Base-by-base conservation (phyloP, 2,888 invertebrate genomes). In the Polymixis lichenea region DNA sequence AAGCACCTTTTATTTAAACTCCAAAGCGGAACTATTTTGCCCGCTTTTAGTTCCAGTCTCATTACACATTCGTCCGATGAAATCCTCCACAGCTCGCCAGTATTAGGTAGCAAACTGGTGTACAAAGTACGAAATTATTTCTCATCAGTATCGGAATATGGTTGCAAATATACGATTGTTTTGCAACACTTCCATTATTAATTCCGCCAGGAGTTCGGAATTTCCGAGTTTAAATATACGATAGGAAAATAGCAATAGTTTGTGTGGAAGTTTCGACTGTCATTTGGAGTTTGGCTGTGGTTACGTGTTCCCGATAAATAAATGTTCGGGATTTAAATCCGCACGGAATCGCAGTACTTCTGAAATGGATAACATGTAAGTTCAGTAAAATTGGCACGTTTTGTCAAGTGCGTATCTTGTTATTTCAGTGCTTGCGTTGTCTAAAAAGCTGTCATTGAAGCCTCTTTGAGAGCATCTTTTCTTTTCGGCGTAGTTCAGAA, bases 141-240 rank as follows among this genome's bases (percentile, higher is more conserved):
- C 84, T 86, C 86, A 86, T 87, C 86, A 77, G 75, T 78, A 83
- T 87, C 62, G 84, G 75, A 84, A 87, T 75, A 78, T 79, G 32
- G 78, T 60, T 71, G 75, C 70, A 76, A 86, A 84, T 84, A 84
- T 78, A 84, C 84, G 77, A 82, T 82, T 86, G 86, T 88, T 86
- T 78, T 72, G 51, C 61, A 71, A 67, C 86, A 84, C 71, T 86
- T 75, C 78, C 76, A 80, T 86, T 86, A 86, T 86, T 86, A 86
- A 87, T 86, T 84, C 79, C 75, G 38, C 53, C 66, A 55, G 67
- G 66, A 81, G 79, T 75, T 81, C 19, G 65, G 55, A 78, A 85
- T 83, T 86, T 80, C 58, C 65, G 51, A 78, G 65, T 77, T 79
- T 78, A 79, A 86, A 81, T 78, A 82, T 82, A 80, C 81, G 86